These are phyloP conservation scores for Drosophila suzukii DNA, from an alignment of 1,140 invertebrate genomes.

Conservation along the genomic window DNA sequence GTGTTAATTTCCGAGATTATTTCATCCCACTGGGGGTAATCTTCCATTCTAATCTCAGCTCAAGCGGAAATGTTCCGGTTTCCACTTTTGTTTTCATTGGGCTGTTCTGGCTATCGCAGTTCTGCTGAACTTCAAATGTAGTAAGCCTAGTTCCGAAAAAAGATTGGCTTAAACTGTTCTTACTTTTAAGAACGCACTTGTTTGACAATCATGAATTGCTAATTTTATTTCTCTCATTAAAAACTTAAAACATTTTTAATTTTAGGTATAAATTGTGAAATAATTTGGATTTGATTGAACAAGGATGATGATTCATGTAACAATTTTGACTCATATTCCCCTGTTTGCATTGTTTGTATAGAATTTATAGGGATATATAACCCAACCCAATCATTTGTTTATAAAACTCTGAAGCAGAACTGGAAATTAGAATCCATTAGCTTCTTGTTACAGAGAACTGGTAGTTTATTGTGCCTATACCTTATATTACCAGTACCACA, in stretches of 20 bases:
- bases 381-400: background rate
- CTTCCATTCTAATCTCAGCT: background rate
- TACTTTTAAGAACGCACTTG: too few relatives aligned
- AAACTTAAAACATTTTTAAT: background rate
- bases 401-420: background rate
- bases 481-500: background rate
- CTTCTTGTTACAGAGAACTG: background rate
- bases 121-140: too few relatives aligned
- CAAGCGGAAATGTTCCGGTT: background rate
- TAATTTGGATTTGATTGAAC: background rate
- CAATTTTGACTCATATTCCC: background rate
- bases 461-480: background rate
- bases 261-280: background rate
- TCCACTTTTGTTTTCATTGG: slow-evolving; percentile 3
- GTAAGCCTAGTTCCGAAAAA: too few relatives aligned
- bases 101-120: too few relatives aligned
- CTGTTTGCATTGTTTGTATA: background rate
- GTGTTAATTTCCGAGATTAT: slow-evolving; percentile 46
- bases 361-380: too few relatives aligned
- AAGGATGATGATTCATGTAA: background rate
- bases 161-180: too few relatives aligned
- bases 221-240: too few relatives aligned
- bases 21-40: background rate
- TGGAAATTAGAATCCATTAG: background rate
- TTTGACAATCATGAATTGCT: too few relatives aligned